phyloP scores from a whole-genome alignment of 2,888 invertebrate species.

The Scaptomyza parva region DNA sequence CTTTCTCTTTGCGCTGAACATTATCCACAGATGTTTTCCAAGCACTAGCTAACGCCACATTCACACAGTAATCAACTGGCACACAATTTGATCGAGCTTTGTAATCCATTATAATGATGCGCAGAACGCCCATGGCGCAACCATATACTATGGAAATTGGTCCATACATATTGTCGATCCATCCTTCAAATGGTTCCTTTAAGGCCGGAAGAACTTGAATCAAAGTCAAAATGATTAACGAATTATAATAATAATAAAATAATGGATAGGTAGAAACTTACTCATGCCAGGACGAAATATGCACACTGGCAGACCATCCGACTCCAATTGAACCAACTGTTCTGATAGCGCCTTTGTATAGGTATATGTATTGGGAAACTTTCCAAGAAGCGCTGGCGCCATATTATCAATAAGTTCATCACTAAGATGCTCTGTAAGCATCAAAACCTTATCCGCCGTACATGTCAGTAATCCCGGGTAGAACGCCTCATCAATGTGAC shows the following conservation, averaged over 20 bases:
- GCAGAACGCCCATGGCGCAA: not conserved
- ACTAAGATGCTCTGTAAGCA: not conserved
- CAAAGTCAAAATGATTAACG: not conserved
- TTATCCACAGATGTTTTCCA: not conserved
- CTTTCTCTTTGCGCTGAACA: not conserved
- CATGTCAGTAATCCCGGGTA: not conserved
- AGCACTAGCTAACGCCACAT: not conserved
- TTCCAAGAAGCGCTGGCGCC: not conserved
- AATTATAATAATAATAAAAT: not conserved
- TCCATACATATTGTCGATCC: conserved; percentile 30
- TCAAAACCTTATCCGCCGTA: not conserved
- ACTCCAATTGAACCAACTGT: conserved; percentile 1
- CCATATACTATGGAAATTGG: not conserved
- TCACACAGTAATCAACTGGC: not conserved
- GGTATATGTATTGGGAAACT: not conserved
- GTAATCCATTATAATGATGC: not conserved
- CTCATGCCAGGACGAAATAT: conserved; percentile 2
- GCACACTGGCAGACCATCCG: not conserved
- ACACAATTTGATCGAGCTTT: not conserved
- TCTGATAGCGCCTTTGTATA: not conserved
- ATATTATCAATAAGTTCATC: not conserved
- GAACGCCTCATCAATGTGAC: not conserved
- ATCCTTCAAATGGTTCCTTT: not conserved
- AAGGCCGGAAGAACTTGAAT: not conserved
- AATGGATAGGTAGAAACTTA: too few relatives aligned